Conservation (phyloP, 1,140 invertebrate species). For the Latrodectus geometricus region DNA sequence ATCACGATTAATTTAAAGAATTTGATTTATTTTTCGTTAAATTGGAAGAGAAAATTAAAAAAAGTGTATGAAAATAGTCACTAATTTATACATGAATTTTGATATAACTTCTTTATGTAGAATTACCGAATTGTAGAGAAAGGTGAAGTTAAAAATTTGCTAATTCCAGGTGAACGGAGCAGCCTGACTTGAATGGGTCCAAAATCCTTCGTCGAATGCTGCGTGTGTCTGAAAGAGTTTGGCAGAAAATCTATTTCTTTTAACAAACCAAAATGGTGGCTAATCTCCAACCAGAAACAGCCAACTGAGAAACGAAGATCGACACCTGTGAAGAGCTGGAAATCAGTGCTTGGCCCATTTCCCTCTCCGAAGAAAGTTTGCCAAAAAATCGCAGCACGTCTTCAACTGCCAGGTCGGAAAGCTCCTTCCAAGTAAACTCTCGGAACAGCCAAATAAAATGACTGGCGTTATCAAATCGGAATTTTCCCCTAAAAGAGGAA, state of each 20-base stretch:
- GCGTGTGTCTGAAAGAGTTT: constrained; percentile 81
- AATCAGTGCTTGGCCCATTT: constrained; percentile 8
- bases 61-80: no score
- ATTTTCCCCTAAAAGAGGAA: constrained; percentile 54
- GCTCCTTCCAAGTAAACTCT: neutral
- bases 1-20: no score
- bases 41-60: no score
- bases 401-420: neutral
- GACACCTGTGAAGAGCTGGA: constrained; percentile 17
- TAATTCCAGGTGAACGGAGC: no score
- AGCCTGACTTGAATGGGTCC: constrained; percentile 53
- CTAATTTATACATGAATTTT: no score
- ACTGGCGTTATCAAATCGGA: constrained; percentile 31
- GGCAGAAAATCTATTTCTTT: constrained; percentile 79
- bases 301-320: constrained; percentile 69
- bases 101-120: no score
- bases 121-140: no score
- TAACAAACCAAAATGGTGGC: constrained; percentile 84
- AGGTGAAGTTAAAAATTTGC: no score
- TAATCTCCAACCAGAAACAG: constrained; percentile 76
- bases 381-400: neutral
- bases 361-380: constrained; percentile 26
- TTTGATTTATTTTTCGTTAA: no score
- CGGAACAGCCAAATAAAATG: neutral
- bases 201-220: constrained; percentile 76